These are phyloP conservation scores for Phrynosoma blainvillii DNA, from an alignment of 2,113 vertebrate genomes.

Conservation along the genomic window DNA sequence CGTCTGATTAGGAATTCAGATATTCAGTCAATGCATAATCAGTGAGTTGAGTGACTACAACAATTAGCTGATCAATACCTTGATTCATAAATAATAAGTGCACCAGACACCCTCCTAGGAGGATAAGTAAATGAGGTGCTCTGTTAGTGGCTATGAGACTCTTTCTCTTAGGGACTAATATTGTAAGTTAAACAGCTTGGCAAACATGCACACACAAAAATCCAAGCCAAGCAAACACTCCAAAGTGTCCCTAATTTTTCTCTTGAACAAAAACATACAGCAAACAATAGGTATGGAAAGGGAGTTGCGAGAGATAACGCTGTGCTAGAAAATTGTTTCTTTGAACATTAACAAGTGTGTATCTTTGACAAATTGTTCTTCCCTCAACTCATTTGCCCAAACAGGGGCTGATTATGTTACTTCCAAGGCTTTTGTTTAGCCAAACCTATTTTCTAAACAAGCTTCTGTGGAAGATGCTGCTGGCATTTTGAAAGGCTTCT, in stretches of 20 bases:
- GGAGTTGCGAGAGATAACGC: constrained; percentile 49
- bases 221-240: constrained; percentile 34
- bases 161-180: constrained; percentile 50
- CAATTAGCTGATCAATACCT: constrained; percentile 17
- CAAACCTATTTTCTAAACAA: constrained; percentile 7
- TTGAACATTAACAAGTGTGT: constrained; percentile 54
- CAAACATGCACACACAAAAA: constrained; percentile 10
- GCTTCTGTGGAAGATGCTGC: background rate
- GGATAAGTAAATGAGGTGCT: constrained; percentile 8
- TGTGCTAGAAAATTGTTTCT: constrained; percentile 55
- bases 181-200: constrained; percentile 53
- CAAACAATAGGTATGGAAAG: constrained; percentile 51
- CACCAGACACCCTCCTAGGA: background rate
- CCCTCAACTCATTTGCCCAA: constrained; percentile 27
- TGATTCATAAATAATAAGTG: background rate
- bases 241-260: constrained; percentile 36
- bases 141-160: constrained; percentile 32
- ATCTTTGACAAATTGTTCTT: constrained; percentile 51
- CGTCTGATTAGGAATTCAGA: background rate
- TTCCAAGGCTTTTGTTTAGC: background rate
- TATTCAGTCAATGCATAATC: background rate
- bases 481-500: background rate
- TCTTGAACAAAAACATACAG: constrained; percentile 46
- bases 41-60: background rate
- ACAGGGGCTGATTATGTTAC: background rate